Evolutionary conservation across 2,797 vertebrate species (phyloP), one percentile per base, ranked within the genome.

Genomic region (Thaleichthys pacificus): DNA sequence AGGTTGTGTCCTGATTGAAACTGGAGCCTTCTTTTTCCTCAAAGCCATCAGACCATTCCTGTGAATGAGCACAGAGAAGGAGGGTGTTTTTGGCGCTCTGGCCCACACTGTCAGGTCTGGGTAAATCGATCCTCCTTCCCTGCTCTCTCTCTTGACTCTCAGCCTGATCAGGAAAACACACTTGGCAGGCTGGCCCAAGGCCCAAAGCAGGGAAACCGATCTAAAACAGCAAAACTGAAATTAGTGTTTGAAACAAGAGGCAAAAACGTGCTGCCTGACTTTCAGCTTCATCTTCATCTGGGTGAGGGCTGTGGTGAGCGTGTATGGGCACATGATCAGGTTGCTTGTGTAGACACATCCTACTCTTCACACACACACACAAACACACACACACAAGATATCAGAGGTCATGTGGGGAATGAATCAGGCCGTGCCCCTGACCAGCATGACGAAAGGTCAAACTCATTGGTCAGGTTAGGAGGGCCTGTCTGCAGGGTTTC

Each of bases 101-200:
- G 89, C 80, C 80, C 77, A 76, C 79, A 83, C 86, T 89, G 85
- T 91, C 86, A 88, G 81, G 80, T 84, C 87, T 80, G 70, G 63
- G 83, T 82, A 90, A 88, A 91, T 82, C 79, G 80, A 89, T 88
- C 86, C 78, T 64, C 77, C 85, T 84, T 80, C 82, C 75, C 84
- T 82, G 86, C 71, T 80, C 82, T 81, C 76, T 84, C 82, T 82
- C 42, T 47, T 3, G 72, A 83, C 78, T 70, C 35, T 73, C 66
- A 60, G 81, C 65, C 80, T 68, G 77, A 84, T 88, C 85, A 85
- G 75, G 77, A 86, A 89, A 86, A 88, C 76, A 78, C 80, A 78
- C 76, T 81, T 83, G 87, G 87, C 83, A 89, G 80, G 84, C 89
- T 89, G 89, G 86, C 85, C 14, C 35, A 77, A 17, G 22, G 85